Evolutionary conservation across 2,888 invertebrate genomes (phyloP), one percentile per base, ranked within the genome.

Genomic region (Tenodera sinensis): DNA sequence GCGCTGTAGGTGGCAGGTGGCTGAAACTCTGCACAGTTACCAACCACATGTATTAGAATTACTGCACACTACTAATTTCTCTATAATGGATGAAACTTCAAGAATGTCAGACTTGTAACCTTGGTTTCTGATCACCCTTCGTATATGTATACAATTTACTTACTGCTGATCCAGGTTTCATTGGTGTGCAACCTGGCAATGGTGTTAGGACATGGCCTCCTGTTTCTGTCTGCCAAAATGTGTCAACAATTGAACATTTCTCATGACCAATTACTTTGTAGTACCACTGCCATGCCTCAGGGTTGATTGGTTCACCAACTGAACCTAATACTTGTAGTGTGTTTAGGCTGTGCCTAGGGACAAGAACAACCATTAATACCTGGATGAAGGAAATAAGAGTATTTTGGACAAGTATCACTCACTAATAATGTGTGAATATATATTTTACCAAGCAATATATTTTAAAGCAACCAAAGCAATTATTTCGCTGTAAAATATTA

Each of bases 211-310:
- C 98, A 94, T 99, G 99, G 0, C 99, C 99, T 14, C 99, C 99
- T 8, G 99, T 99, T 94, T 99, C 99, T 0, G 99, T 99, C 94
- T 99, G 99, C 99, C 99, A 99, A 94, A 98, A 99, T 0, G 99
- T 99, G 93, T 99, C 99, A 0, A 97, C 98, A 92, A 99, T 97
- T 89, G 99, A 98, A 93, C 98, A 98, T 91, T 95, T 96, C 85
- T 96, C 95, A 90, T 96, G 95, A 7, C 99, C 99, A 42, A 99
- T 95, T 54, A 96, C 92, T 91, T 96, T 95, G 93, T 98, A 97
- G 93, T 98, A 99, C 99, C 99, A 99, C 87, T 97, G 93, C 99
- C 99, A 99, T 0, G 99, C 99, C 93, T 99, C 99, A 0, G 99
- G 97, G 93, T 99, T 99, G 91, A 99, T 99, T 0, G 99, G 99